Base-by-base conservation (phyloP, 1,140 invertebrate species). In the Oedothorax gibbosus region DNA sequence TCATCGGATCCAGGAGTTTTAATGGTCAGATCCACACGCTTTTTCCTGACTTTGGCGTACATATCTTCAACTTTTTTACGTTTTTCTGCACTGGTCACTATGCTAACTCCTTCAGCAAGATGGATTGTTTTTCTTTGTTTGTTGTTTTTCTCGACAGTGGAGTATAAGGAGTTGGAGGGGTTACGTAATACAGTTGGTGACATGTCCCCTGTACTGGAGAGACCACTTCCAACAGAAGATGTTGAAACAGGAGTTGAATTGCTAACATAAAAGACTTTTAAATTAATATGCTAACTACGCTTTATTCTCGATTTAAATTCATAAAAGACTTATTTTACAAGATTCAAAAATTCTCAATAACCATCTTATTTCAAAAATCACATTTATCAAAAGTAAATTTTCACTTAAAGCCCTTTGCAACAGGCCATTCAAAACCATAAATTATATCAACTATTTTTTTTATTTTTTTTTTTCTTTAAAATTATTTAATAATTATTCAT, bases 1-100 rank as follows among this genome's bases (percentile, higher is more conserved):
- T 86, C 68, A 18, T 84, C 85, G 9, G 76, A 20, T 64, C 66
- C 78, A 20, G 73, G 21, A 14, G 71, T 77, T 54, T 35, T 66
- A 15, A 77, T 76, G 14, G 72, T 82, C 49, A 79, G 21, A 9
- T 86, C 79, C 56, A 78, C 64, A 51, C 73, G 87, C 66, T 88
- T 87, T 53, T 88, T 88, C 9, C 84, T 84, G 0, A 96, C 95
- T 91, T 96, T 96, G 0, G 95, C 95, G 88, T 96, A 96, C 94
- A 96, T 95, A 87, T 96, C 95, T 88, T 96, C 95, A 0, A 95
- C 88, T 87, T 94, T 94, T 83, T 85, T 78, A 6, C 71, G 49
- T 15, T 80, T 80, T 75, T 86, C 85, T 14, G 35, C 65, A 50
- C 57, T 62, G 10, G 56, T 54, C 12, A 87, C 79, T n/a, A 79